phyloP scores from a whole-genome alignment of 1,140 invertebrate species.

The Heliconius nattereri region DNA sequence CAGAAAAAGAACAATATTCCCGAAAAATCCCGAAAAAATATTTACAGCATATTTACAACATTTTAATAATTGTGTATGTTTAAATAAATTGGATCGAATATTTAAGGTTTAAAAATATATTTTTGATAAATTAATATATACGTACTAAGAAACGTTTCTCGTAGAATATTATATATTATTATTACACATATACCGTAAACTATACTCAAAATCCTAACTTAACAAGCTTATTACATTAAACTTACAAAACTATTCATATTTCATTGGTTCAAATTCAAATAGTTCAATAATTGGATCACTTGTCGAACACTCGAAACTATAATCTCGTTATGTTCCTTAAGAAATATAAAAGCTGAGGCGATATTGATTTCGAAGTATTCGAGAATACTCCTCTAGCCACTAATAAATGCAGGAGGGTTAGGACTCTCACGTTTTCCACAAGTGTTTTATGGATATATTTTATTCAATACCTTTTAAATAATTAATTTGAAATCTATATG shows the following conservation, averaged over 20 bases:
- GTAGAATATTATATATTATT: no score
- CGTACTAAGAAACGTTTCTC: no score
- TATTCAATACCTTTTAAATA: slow-evolving; percentile 48
- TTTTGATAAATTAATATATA: no score
- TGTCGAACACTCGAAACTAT: neutral
- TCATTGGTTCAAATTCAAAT: neutral
- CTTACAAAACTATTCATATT: neutral
- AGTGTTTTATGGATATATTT: slow-evolving; percentile 65
- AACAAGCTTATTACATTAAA: neutral
- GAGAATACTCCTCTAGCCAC: slow-evolving; percentile 29
- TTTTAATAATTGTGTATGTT: no score
- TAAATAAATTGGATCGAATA: no score
- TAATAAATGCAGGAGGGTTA: slow-evolving; percentile 37
- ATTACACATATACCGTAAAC: neutral
- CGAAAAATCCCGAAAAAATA: no score
- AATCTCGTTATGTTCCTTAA: slow-evolving; percentile 2
- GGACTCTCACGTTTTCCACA: slow-evolving; percentile 38
- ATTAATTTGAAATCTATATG: slow-evolving; percentile 1
- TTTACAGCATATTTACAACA: no score
- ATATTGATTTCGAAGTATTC: slow-evolving; percentile 32
- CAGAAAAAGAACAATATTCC: no score
- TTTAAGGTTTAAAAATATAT: no score
- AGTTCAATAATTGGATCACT: slow-evolving; percentile 11
- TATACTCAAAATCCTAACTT: neutral
- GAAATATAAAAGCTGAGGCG: neutral